phyloP scores from a whole-genome alignment of 2,888 invertebrate genomes.

The Atethmia centrago region DNA sequence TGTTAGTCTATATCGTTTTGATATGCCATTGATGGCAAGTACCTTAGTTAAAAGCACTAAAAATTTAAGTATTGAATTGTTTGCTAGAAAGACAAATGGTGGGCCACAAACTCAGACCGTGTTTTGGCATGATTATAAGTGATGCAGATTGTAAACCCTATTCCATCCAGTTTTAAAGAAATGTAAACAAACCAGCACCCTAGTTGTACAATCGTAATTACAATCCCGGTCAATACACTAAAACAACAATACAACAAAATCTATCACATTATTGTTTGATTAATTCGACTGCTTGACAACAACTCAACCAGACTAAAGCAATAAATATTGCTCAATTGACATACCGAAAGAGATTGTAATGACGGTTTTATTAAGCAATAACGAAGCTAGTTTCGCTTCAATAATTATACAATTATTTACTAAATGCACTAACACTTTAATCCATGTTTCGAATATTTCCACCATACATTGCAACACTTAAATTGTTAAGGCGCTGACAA shows the following conservation, averaged over 20 bases:
- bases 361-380: not conserved
- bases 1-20: slow-evolving; percentile 3
- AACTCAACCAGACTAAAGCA: not conserved
- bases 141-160: slow-evolving; percentile 8
- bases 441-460: not conserved
- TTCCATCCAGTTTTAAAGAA: slow-evolving; percentile 1
- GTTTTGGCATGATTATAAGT: slow-evolving; percentile 4
- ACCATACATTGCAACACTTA: not conserved
- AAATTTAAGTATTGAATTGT: not conserved
- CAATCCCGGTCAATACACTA: not conserved
- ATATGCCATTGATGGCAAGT: slow-evolving; percentile 5
- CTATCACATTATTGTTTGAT: not conserved
- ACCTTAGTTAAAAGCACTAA: not conserved
- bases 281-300: not conserved
- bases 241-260: not conserved
- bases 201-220: not conserved
- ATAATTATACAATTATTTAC: not conserved
- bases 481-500: not conserved
- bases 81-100: not conserved
- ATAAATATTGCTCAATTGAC: not conserved
- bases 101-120: not conserved
- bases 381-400: not conserved
- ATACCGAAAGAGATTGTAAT: not conserved
- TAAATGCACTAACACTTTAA: not conserved
- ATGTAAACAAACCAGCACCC: slow-evolving; percentile 5